Evolutionary conservation across 2,797 vertebrate species (phyloP), one percentile per base, ranked within the genome.

Genomic region (Oreochromis grahami): DNA sequence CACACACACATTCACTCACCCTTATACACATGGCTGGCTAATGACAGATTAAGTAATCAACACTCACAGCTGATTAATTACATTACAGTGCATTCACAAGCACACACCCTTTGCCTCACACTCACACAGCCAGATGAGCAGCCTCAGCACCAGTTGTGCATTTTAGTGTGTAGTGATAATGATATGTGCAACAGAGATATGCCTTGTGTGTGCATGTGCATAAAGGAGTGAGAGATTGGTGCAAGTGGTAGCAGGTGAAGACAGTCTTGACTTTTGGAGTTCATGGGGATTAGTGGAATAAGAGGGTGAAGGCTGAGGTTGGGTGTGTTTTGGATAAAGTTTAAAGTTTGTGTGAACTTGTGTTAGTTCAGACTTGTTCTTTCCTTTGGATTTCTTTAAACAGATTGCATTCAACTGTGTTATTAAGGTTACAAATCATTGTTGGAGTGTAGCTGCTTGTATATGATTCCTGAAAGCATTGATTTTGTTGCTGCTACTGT

Each of bases 1-100:
- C 63, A 52, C 80, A 78, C 55, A 38, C 80, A 79, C 55, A 45
- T 60, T 74, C 81, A 81, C 76, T 79, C 78, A 51, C 52, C 15
- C 77, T 63, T 65, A 82, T 80, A 89, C 88, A 91, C 90, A 88
- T 10, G 88, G 48, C 87, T 85, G 82, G 81, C 78, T 94, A 94
- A 94, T 94, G 92, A 82, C 89, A 89, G 90, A 92, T 93, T 95
- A 94, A 93, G 85, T 92, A 84, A 87, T 89, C 78, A 95, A 93
- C 92, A 87, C 91, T 91, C 91, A 89, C 84, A 85, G 86, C 87
- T 91, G 88, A 95, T 88, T 92, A 93, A 81, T 91, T 91, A 87
- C 89, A 94, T 92, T 91, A 91, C 88, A 80, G 78, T 88, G 55
- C 48, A 11, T 43, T 38, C 45, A 81, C 26, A 78, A 56, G 79